Percentiles rank a stretch among this genome's conserved stretches.
These are phyloP conservation scores for Akabosia matsudoensis DNA, from an alignment of 1,140 invertebrate genomes.

Conservation along the genomic window DNA sequence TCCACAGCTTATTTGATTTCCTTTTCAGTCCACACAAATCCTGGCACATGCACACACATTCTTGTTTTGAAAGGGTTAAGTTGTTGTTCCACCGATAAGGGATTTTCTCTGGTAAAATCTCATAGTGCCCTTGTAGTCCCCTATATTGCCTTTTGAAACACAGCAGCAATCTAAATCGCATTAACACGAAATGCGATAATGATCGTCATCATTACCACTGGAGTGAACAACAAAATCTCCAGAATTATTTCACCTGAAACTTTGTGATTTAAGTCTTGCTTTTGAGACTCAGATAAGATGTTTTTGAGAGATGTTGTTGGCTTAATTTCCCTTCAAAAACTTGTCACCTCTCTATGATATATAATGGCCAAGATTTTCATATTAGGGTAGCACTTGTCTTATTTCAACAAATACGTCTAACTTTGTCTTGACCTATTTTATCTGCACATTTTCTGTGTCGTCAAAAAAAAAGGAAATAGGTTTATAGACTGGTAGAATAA, in stretches of 20 bases:
- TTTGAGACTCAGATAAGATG: too few species aligned
- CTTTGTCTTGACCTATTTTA: too few species aligned
- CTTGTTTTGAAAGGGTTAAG: too few species aligned
- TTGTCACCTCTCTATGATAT: too few species aligned
- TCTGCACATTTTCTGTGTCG: not conserved
- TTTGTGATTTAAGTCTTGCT: not conserved
- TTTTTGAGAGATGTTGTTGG: too few species aligned
- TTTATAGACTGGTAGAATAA: not conserved
- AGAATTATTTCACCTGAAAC: not conserved
- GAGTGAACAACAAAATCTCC: not conserved
- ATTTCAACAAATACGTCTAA: too few species aligned
- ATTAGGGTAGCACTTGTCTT: too few species aligned
- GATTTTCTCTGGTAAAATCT: not conserved
- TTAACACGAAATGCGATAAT: not conserved
- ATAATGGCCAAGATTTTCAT: too few species aligned
- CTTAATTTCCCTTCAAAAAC: too few species aligned
- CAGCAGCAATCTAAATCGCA: constrained; percentile 5
- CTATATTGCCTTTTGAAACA: not conserved
- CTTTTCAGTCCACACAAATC: not conserved
- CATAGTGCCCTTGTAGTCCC: not conserved
- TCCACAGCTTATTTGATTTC: not conserved
- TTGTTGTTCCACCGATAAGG: not conserved
- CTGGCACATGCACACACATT: too few species aligned
- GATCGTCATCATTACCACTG: not conserved
- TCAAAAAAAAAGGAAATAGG: not conserved